phyloP scores from a whole-genome alignment of 2,888 invertebrate genomes.

The Phrixothrix hirtus region DNA sequence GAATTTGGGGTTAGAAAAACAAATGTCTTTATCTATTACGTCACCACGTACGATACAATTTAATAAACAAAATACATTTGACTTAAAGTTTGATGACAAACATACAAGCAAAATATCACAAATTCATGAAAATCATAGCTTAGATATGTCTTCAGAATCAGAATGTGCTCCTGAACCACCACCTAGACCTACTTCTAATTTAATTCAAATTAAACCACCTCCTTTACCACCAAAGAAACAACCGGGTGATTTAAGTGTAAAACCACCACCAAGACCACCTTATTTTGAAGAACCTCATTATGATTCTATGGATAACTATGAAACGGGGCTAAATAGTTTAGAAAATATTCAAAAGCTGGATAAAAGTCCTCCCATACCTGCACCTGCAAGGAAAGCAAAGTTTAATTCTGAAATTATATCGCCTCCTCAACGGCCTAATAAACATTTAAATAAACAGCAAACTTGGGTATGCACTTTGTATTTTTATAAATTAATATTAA shows the following conservation, averaged over 20 bases:
- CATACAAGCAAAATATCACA: conserved; percentile 29
- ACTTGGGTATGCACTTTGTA: conserved; percentile 34
- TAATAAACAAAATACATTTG: conserved; percentile 55
- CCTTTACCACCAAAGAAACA: conserved; percentile 75
- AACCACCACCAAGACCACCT: conserved; percentile 69
- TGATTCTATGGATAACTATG: conserved; percentile 60
- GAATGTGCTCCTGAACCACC: conserved; percentile 66
- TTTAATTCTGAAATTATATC: conserved; percentile 55
- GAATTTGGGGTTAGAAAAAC: conserved; percentile 38
- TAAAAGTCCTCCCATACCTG: conserved; percentile 64
- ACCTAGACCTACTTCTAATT: conserved; percentile 67
- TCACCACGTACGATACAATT: conserved; percentile 32
- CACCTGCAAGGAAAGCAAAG: conserved; percentile 62
- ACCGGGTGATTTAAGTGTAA: conserved; percentile 60
- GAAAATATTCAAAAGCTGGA: conserved; percentile 40
- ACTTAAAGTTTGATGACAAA: too few species aligned
- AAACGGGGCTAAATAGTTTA: conserved; percentile 47
- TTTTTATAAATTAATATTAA: too few species aligned
- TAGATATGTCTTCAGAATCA: conserved; percentile 52
- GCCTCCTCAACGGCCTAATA: conserved; percentile 55
- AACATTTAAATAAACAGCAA: conserved; percentile 40
- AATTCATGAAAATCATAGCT: conserved; percentile 49
- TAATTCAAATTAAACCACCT: conserved; percentile 66
- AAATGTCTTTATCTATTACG: conserved; percentile 36
- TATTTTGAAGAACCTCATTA: conserved; percentile 62